These are phyloP conservation scores for Anguilla anguilla DNA, from an alignment of 2,797 vertebrate species.

Conservation along the genomic window DNA sequence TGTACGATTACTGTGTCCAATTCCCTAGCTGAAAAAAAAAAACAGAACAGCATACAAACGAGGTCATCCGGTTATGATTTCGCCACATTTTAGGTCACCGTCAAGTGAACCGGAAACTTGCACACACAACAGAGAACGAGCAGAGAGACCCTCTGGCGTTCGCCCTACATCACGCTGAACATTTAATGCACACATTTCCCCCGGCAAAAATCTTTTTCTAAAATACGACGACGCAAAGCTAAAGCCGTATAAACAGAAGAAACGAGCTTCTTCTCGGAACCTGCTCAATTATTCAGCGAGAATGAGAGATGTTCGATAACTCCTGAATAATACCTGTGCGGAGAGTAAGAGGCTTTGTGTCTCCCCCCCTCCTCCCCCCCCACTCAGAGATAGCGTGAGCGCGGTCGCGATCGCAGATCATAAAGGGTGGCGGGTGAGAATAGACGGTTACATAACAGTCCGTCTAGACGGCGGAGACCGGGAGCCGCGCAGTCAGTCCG, in stretches of 20 bases:
- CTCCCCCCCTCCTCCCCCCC: not conserved
- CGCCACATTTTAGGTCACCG: not conserved
- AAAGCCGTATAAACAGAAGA: not conserved
- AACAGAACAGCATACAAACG: not conserved
- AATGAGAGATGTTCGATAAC: not conserved
- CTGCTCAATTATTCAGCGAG: not conserved
- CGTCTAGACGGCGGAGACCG: not conserved
- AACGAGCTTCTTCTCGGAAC: not conserved
- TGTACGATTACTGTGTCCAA: not conserved
- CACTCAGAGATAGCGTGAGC: not conserved
- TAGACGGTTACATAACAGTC: not conserved
- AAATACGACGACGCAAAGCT: not conserved
- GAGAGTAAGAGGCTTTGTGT: not conserved
- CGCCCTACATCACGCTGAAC: not conserved
- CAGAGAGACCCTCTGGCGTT: not conserved
- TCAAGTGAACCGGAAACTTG: not conserved
- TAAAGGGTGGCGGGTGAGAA: conserved; percentile 6
- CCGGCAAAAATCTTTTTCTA: too few relatives aligned
- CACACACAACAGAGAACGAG: not conserved
- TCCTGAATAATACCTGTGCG: not conserved
- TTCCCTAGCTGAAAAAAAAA: not conserved
- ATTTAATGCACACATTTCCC: not conserved
- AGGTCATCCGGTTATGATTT: not conserved
- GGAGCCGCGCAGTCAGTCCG: not conserved
- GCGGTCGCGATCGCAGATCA: not conserved